phyloP scores from a whole-genome alignment of 1,140 invertebrate species.

The Brachionus rotundiformis region DNA sequence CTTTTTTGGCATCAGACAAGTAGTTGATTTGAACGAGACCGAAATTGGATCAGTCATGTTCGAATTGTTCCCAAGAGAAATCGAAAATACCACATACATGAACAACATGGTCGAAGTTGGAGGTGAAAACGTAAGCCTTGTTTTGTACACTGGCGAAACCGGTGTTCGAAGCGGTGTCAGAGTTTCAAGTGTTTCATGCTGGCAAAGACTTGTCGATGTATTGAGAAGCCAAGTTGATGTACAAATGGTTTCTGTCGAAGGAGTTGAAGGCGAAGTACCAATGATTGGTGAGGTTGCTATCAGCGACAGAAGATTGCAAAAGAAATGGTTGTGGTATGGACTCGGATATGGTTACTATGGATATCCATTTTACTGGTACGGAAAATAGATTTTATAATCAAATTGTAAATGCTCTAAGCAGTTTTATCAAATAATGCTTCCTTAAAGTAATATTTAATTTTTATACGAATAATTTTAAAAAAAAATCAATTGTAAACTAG shows the following conservation, averaged over 20 bases:
- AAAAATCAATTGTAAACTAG: too few relatives aligned
- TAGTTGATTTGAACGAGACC: neutral
- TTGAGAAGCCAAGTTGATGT: neutral
- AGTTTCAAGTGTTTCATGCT: constrained; percentile 31
- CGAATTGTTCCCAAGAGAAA: neutral
- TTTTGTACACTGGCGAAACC: constrained; percentile 12
- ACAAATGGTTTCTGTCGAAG: neutral
- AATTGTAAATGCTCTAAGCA: too few relatives aligned
- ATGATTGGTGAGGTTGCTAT: constrained; percentile 9
- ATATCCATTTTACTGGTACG: neutral
- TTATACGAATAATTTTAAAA: neutral
- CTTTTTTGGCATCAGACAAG: constrained; percentile 19
- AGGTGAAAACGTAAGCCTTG: neutral
- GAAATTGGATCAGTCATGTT: neutral
- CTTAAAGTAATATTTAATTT: neutral
- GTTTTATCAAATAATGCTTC: neutral
- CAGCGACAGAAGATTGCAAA: constrained; percentile 23
- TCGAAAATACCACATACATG: constrained; percentile 32
- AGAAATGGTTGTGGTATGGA: constrained; percentile 48
- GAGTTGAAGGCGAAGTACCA: neutral
- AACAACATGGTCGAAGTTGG: neutral
- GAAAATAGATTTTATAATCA: neutral
- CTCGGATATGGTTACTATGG: constrained; percentile 17
- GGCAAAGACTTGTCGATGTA: neutral
- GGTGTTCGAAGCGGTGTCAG: neutral